Conservation (phyloP, 1,140 invertebrate species). For the Hormaphis cornu region DNA sequence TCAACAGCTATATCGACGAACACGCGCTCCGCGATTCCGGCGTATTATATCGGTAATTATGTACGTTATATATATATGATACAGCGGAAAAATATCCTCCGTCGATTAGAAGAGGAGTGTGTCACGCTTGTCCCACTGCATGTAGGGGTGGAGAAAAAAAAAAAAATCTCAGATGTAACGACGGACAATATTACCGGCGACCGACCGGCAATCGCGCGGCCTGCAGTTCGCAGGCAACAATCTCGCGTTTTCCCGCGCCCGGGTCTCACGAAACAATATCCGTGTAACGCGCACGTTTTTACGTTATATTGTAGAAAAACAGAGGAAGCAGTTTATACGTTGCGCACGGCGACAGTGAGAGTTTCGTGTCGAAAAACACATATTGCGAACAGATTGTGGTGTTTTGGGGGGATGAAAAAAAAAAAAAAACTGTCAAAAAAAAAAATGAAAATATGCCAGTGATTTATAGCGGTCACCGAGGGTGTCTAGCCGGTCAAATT, state of each 20-base stretch:
- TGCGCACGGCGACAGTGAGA: background rate
- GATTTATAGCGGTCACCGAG: slow-evolving; percentile 26
- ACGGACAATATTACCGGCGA: no score
- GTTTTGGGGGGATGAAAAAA: background rate
- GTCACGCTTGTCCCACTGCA: no score
- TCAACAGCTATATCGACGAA: background rate
- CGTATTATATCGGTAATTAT: background rate
- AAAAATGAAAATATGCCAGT: background rate
- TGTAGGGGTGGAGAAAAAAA: background rate
- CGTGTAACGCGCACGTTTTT: no score
- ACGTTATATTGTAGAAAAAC: no score
- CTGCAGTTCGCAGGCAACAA: background rate
- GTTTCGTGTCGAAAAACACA: background rate
- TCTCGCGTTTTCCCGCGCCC: no score
- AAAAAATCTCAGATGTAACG: background rate
- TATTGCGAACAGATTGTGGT: slow-evolving; percentile 21
- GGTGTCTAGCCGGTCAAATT: slow-evolving; percentile 15
- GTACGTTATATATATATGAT: no score
- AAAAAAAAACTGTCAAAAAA: slow-evolving; percentile 1
- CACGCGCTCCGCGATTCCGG: background rate
- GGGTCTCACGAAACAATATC: background rate
- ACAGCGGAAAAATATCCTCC: background rate
- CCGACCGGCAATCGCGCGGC: background rate
- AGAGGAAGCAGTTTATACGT: no score
- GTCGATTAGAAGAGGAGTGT: background rate